Evolutionary conservation across 2,797 vertebrate genomes (phyloP), one percentile per base, ranked within the genome.

Genomic region (Denticeps clupeoides): DNA sequence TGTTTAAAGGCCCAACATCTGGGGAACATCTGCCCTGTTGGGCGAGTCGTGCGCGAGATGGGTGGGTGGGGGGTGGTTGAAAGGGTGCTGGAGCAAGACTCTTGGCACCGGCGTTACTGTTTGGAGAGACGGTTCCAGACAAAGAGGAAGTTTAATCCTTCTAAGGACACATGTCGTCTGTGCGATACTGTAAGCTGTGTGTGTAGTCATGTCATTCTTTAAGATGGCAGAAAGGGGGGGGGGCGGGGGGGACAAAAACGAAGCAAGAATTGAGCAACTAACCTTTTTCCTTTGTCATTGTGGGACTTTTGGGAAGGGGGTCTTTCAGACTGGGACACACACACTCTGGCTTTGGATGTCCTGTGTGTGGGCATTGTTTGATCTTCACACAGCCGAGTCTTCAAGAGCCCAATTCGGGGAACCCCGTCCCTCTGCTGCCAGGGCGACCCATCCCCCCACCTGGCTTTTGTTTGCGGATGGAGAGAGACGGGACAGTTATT

Each of bases 1-100:
- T 82, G 81, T 76, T 71, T 73, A 52, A 63, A 72, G 63, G 62
- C 60, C 56, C 62, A 68, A 77, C 82, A 86, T 84, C 82, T 86
- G 82, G 71, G 62, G 62, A 73, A 77, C 83, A 86, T 83, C 81
- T 85, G 82, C 58, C 35, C 53, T 6, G 32, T 65, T 68, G 51
- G 65, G 63, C 64, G 68, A 63, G 60, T 67, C 74, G 56, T 67
- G 49, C 55, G 61, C 45, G 69, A 72, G 69, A 60, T 51, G 55
- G 23, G 22, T 23, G 40, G 16, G 23, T 35, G 43, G 18, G 53
- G 31, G 35, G 53, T 32, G 13, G 13, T 41, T 25, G 18, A 10
- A 12, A 25, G 15, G 29, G 12, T 33, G 16, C 28, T 42, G 24
- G 12, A 27, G 11, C 12, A 27, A 45, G 57, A 16, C 32, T 48